Percentiles rank a stretch among this genome's conserved stretches.
Conservation (phyloP, 2,888 invertebrate genomes). For the Aporophyla nigra region DNA sequence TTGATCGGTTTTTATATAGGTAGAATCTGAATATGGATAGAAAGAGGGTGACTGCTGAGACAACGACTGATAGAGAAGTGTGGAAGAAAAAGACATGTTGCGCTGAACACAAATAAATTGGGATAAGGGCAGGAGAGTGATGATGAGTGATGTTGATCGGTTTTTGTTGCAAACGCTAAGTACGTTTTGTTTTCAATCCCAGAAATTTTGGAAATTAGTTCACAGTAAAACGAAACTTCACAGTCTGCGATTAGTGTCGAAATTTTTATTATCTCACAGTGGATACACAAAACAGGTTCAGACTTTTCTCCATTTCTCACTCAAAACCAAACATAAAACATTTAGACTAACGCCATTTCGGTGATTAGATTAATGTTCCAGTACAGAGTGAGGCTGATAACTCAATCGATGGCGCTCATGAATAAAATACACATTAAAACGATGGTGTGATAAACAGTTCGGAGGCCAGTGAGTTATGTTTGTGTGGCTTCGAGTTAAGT, state of each 20-base stretch:
- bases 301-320: not conserved
- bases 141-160: too few relatives aligned
- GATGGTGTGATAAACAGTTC: slow-evolving; percentile 74
- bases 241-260: not conserved
- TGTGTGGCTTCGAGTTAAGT: slow-evolving; percentile 55
- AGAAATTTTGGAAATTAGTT: not conserved
- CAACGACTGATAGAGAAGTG: too few relatives aligned
- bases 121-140: too few relatives aligned
- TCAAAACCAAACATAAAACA: slow-evolving; percentile 55
- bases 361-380: slow-evolving; percentile 66
- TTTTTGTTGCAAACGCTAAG: too few relatives aligned
- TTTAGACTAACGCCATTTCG: slow-evolving; percentile 68
- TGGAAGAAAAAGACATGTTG: too few relatives aligned
- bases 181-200: not conserved
- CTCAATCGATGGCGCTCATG: slow-evolving; percentile 83
- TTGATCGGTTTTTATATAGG: too few relatives aligned
- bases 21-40: too few relatives aligned
- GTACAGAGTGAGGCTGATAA: slow-evolving; percentile 73
- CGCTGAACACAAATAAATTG: too few relatives aligned
- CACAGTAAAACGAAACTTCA: not conserved
- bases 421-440: slow-evolving; percentile 83
- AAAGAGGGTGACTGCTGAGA: too few relatives aligned
- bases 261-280: not conserved
- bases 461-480: slow-evolving; percentile 68
- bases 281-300: not conserved